Conservation (phyloP, 2,888 invertebrate genomes). For the Napeogenes inachia region DNA sequence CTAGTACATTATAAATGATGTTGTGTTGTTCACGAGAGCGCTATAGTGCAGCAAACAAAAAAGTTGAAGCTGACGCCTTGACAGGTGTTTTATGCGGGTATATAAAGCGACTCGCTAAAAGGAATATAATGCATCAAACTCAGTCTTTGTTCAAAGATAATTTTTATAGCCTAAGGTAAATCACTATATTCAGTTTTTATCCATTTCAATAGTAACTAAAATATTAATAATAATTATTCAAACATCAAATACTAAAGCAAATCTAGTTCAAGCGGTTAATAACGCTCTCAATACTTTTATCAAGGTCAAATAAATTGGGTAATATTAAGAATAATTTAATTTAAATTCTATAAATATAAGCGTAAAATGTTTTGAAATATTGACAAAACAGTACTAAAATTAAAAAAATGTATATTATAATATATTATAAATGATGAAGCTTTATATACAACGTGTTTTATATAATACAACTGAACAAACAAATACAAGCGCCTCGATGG, state of each 20-base stretch:
- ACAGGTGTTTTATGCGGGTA: slow-evolving; percentile 4
- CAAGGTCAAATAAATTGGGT: too few species aligned
- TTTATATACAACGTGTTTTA: neutral
- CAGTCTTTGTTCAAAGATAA: too few species aligned
- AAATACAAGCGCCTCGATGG: neutral
- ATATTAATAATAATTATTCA: too few species aligned
- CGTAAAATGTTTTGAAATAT: neutral
- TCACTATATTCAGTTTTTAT: too few species aligned
- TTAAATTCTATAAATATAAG: neutral
- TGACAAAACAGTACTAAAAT: neutral
- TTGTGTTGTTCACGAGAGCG: neutral
- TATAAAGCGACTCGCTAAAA: slow-evolving; percentile 1
- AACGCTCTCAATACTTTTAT: too few species aligned
- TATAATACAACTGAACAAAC: slow-evolving; percentile 1
- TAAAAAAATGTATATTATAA: too few species aligned
- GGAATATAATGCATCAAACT: slow-evolving; percentile 2
- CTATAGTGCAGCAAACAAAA: slow-evolving; percentile 7
- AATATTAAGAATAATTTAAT: too few species aligned
- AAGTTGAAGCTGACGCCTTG: slow-evolving; percentile 6
- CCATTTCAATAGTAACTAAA: too few species aligned
- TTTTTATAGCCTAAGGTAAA: too few species aligned
- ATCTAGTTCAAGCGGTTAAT: too few species aligned
- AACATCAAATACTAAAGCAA: too few species aligned
- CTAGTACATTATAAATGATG: neutral
- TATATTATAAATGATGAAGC: neutral